phyloP scores from a whole-genome alignment of 1,140 invertebrate species.

The Saxidomus purpurata region DNA sequence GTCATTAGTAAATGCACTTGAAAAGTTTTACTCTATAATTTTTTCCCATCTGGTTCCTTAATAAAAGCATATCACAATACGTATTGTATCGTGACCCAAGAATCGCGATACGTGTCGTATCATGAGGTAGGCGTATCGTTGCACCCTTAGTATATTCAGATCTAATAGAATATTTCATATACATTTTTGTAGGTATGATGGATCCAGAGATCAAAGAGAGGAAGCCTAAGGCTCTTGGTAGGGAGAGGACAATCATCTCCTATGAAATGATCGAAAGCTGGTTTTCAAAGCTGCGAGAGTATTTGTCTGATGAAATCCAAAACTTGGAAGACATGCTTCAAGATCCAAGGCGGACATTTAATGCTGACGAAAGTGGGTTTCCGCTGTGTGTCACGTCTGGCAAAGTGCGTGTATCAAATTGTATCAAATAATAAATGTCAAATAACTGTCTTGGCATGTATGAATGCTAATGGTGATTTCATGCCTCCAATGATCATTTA shows the following conservation, averaged over 20 bases:
- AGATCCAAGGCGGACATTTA: neutral
- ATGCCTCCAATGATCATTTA: constrained; percentile 10
- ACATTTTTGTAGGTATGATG: too few relatives aligned
- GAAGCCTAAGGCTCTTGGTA: neutral
- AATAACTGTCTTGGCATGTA: neutral
- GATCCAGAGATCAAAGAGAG: too few relatives aligned
- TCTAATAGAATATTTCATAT: too few relatives aligned
- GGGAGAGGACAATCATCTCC: neutral
- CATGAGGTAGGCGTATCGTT: too few relatives aligned
- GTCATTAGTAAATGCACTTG: too few relatives aligned
- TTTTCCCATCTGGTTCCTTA: too few relatives aligned
- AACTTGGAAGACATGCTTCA: neutral
- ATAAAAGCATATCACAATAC: too few relatives aligned
- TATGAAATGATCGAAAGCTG: neutral
- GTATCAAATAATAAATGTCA: constrained; percentile 1
- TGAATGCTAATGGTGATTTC: neutral
- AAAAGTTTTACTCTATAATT: too few relatives aligned
- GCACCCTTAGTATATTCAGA: too few relatives aligned
- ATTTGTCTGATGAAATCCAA: neutral
- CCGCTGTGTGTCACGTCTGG: constrained; percentile 26
- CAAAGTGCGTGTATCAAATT: constrained; percentile 10
- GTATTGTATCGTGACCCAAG: too few relatives aligned
- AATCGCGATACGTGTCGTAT: too few relatives aligned
- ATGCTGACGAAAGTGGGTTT: constrained; percentile 42
- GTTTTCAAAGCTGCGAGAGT: neutral